Evolutionary conservation across 2,797 vertebrate species (phyloP).

Genomic region (Xiphophorus birchmanni): DNA sequence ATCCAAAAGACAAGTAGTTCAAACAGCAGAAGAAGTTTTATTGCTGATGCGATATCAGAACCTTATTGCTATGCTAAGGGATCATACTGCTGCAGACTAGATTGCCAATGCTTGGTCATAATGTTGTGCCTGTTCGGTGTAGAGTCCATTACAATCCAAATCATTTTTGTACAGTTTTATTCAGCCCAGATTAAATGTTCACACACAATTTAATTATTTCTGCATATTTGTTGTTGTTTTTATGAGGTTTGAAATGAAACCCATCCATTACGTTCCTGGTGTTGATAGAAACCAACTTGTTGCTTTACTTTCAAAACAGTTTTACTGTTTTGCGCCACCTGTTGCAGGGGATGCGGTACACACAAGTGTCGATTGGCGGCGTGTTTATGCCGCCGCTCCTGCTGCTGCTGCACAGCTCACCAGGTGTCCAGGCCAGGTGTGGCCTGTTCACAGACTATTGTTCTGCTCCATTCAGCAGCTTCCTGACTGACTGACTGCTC

Average conservation of each 20-base stretch:
- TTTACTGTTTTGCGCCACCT: constrained; percentile 12
- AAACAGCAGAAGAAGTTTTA: neutral
- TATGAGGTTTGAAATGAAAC: neutral
- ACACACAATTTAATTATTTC: neutral
- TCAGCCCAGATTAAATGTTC: neutral
- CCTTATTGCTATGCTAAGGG: no score
- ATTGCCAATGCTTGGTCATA: neutral
- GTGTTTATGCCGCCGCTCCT: constrained; percentile 45
- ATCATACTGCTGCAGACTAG: neutral
- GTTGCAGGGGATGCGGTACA: constrained; percentile 35
- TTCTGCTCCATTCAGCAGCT: constrained; percentile 66
- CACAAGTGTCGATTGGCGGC: constrained; percentile 30
- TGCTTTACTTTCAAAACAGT: constrained; percentile 6
- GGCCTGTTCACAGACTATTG: constrained; percentile 63
- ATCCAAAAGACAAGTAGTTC: neutral
- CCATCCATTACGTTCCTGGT: neutral
- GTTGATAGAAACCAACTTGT: neutral
- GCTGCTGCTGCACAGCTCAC: constrained; percentile 44
- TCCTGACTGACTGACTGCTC: constrained; percentile 64
- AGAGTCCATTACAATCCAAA: neutral
- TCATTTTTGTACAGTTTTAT: neutral
- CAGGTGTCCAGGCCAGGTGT: constrained; percentile 75
- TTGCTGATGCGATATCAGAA: neutral
- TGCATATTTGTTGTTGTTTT: neutral
- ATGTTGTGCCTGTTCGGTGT: neutral